These are phyloP conservation scores for Dolichoris vasculosae DNA, from an alignment of 1,140 invertebrate genomes.

Conservation along the genomic window DNA sequence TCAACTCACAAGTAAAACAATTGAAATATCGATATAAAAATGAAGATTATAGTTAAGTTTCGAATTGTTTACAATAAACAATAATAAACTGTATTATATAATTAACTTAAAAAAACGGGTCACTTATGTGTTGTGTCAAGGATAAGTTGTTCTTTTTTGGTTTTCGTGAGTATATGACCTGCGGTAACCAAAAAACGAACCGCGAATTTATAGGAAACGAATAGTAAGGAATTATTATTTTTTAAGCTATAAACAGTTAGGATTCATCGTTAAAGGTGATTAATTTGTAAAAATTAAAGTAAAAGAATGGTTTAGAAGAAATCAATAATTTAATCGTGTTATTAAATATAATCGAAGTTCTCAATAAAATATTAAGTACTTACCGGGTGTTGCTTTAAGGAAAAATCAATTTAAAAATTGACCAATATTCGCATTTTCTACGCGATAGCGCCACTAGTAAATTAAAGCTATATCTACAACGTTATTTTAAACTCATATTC, in stretches of 20 bases:
- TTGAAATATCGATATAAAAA: neutral
- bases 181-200: neutral
- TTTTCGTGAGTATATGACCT: conserved; percentile 1
- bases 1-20: neutral
- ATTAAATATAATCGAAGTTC: neutral
- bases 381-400: conserved; percentile 9
- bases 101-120: conserved; percentile 51
- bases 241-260: neutral
- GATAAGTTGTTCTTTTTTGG: conserved; percentile 5
- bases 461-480: conserved; percentile 16
- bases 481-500: neutral
- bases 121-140: conserved; percentile 40
- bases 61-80: neutral
- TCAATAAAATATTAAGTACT: neutral
- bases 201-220: neutral
- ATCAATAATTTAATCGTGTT: neutral
- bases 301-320: neutral
- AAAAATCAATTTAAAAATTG: conserved; percentile 32
- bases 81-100: conserved; percentile 47
- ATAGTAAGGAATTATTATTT: neutral
- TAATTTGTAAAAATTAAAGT: neutral
- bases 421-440: conserved; percentile 1
- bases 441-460: neutral
- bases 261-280: neutral
- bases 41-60: neutral